A percentile compares a stretch with the other conserved stretches of the same genome.
Evolutionary conservation across 2,113 vertebrate genomes (phyloP).

Genomic region (Suncus etruscus): DNA sequence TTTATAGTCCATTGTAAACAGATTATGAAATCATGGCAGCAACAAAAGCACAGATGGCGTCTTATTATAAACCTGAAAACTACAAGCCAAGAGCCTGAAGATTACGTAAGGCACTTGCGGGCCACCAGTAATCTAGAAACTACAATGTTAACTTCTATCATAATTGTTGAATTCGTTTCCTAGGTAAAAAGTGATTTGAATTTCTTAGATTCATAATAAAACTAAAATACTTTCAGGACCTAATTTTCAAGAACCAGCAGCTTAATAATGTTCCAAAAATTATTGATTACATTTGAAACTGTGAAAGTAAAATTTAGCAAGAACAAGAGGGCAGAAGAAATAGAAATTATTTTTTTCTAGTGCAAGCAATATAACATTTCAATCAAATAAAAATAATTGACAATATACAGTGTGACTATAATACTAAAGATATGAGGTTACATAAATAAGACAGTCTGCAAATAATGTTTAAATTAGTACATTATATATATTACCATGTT

Average conservation of each 20-base stretch:
- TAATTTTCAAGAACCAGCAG: slow-evolving; percentile 53
- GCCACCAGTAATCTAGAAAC: slow-evolving; percentile 12
- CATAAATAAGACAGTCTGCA: slow-evolving; percentile 7
- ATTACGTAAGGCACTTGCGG: slow-evolving; percentile 19
- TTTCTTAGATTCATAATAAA: slow-evolving; percentile 54
- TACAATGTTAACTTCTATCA: not conserved
- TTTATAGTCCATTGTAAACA: slow-evolving; percentile 71
- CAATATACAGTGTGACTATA: not conserved
- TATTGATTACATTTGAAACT: slow-evolving; percentile 8
- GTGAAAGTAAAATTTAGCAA: slow-evolving; percentile 36
- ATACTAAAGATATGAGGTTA: not conserved
- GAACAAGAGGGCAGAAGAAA: slow-evolving; percentile 33
- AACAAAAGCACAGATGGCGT: slow-evolving; percentile 68
- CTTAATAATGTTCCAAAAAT: slow-evolving; percentile 38
- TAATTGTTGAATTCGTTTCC: slow-evolving; percentile 57
- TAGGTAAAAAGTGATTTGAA: not conserved
- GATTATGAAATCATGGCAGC: slow-evolving; percentile 56
- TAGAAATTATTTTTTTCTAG: slow-evolving; percentile 5
- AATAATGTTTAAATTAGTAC: not conserved
- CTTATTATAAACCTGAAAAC: slow-evolving; percentile 45
- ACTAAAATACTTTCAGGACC: slow-evolving; percentile 48
- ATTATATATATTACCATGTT: not conserved
- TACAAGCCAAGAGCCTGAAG: not conserved
- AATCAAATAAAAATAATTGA: not conserved
- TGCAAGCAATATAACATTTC: not conserved